Conservation (phyloP, 2,888 invertebrate species). For the Tridacna gigas region DNA sequence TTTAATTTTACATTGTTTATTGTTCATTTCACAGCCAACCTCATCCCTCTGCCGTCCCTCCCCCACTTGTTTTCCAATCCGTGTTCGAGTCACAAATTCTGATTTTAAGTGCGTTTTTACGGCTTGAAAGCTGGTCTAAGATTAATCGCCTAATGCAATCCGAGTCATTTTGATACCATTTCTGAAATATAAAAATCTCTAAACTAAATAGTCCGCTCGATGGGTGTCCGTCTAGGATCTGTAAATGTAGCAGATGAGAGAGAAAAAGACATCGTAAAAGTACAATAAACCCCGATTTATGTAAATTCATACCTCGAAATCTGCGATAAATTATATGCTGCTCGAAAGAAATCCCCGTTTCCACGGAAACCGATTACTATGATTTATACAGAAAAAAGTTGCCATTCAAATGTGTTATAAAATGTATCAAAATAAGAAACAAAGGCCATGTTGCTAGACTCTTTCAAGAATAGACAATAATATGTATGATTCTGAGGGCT, state of each 20-base stretch:
- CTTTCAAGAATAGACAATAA: no score
- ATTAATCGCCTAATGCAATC: conserved; percentile 58
- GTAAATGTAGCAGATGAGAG: conserved; percentile 41
- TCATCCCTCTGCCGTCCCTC: background rate
- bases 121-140: conserved; percentile 20
- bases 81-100: background rate
- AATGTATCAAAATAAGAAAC: conserved; percentile 59
- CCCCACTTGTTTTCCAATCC: conserved; percentile 18
- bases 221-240: conserved; percentile 61
- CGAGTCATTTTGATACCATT: conserved; percentile 45
- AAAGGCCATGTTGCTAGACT: conserved; percentile 15
- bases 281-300: conserved; percentile 67
- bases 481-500: no score
- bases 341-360: conserved; percentile 53
- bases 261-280: conserved; percentile 60
- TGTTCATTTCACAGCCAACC: conserved; percentile 4
- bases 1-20: background rate
- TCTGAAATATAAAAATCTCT: conserved; percentile 52
- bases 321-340: conserved; percentile 67
- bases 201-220: conserved; percentile 58
- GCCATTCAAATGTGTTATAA: conserved; percentile 61
- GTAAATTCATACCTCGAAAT: conserved; percentile 68
- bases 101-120: conserved; percentile 45
- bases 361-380: conserved; percentile 59
- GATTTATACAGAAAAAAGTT: conserved; percentile 57